These are phyloP conservation scores for Latheticus oryzae DNA, from an alignment of 2,888 invertebrate genomes.

Conservation along the genomic window DNA sequence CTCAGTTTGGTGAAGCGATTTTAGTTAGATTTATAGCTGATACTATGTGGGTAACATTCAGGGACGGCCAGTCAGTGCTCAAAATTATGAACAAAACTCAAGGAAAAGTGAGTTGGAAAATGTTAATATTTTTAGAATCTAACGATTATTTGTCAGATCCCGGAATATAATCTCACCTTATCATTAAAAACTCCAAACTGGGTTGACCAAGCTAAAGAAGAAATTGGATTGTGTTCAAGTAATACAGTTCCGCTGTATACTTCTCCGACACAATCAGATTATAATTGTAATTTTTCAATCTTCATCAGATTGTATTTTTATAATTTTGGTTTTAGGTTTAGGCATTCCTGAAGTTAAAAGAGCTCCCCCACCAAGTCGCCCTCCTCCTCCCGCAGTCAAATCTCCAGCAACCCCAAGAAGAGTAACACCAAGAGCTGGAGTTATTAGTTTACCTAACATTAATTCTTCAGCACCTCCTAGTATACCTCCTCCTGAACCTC, in stretches of 20 bases:
- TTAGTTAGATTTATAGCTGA: constrained; percentile 90
- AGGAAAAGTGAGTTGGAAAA: constrained; percentile 42
- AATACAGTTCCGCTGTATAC: constrained; percentile 82
- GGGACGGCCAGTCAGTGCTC: constrained; percentile 89
- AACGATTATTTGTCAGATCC: constrained; percentile 72
- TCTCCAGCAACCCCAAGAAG: constrained; percentile 67
- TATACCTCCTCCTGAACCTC: constrained; percentile 53
- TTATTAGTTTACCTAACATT: constrained; percentile 66
- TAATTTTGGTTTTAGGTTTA: constrained; percentile 55
- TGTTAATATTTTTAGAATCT: no score
- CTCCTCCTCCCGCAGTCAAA: constrained; percentile 64
- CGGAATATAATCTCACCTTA: constrained; percentile 76
- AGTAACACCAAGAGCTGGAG: constrained; percentile 64
- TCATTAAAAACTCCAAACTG: constrained; percentile 87
- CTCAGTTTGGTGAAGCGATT: constrained; percentile 89
- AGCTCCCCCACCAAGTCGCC: constrained; percentile 67
- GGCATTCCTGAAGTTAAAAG: constrained; percentile 67
- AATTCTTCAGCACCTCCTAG: constrained; percentile 55
- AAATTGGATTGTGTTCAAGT: constrained; percentile 85
- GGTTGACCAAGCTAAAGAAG: constrained; percentile 83
- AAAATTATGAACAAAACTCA: constrained; percentile 69
- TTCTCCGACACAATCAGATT: constrained; percentile 60
- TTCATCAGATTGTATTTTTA: no score
- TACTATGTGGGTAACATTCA: constrained; percentile 92
- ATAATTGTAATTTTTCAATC: constrained; percentile 65